These are phyloP conservation scores for Hetaerina americana DNA, from an alignment of 1,140 invertebrate species.

Conservation along the genomic window DNA sequence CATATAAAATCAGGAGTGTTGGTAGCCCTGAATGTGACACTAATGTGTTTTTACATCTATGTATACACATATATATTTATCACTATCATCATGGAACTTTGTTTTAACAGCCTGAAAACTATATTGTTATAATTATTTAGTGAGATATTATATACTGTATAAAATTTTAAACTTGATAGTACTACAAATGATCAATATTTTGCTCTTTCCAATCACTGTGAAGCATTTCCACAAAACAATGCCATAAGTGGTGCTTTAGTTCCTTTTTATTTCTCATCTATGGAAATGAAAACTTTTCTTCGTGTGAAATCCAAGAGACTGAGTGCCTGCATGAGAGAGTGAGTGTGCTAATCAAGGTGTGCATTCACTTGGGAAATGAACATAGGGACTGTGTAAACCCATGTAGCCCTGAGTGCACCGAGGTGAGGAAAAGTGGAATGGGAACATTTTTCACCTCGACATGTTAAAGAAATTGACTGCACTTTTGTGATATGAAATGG, in stretches of 20 bases:
- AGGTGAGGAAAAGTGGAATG: not conserved
- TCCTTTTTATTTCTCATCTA: not conserved
- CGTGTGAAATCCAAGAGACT: not conserved
- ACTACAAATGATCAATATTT: not conserved
- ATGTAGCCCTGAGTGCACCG: not conserved
- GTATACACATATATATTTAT: not conserved
- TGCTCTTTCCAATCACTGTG: not conserved
- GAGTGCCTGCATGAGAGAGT: not conserved
- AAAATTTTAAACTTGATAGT: not conserved
- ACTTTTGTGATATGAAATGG: not conserved
- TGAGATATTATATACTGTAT: not conserved
- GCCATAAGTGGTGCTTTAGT: not conserved
- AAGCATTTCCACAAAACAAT: not conserved
- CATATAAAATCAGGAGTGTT: too few species aligned
- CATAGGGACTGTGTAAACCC: not conserved
- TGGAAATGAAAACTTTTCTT: too few species aligned
- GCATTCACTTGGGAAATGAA: not conserved
- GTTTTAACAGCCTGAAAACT: not conserved
- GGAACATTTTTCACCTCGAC: not conserved
- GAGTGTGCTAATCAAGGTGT: not conserved
- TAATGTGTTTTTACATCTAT: too few species aligned
- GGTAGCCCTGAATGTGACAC: too few species aligned
- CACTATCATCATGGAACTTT: not conserved
- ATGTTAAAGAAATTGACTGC: not conserved
- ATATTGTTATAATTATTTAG: not conserved